Evolutionary conservation across 1,140 invertebrate species (phyloP).

Genomic region (Sarcophaga peregrina): DNA sequence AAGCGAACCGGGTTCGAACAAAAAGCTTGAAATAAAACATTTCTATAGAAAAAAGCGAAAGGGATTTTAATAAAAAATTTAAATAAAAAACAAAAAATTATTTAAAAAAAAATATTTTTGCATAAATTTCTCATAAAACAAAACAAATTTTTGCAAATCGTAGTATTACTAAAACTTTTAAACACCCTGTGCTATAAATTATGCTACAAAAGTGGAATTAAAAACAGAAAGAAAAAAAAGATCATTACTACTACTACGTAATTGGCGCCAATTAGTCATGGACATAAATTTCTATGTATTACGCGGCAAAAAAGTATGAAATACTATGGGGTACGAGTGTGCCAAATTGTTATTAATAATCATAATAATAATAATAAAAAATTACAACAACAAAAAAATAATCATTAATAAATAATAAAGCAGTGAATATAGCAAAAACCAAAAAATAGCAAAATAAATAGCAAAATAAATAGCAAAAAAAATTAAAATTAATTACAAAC

Average conservation of each 20-base stretch:
- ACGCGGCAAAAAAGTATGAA: not conserved
- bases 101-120: not conserved
- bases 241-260: not conserved
- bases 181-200: not conserved
- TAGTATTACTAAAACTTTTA: not conserved
- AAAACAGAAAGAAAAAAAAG: not conserved
- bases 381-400: too few species aligned
- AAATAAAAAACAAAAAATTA: too few species aligned
- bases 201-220: too few species aligned
- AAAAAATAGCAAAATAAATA: not conserved
- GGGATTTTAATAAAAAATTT: not conserved
- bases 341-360: slow-evolving; percentile 7
- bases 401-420: too few species aligned
- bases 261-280: slow-evolving; percentile 18
- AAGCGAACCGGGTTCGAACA: too few species aligned
- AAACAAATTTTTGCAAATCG: not conserved
- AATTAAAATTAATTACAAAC: slow-evolving; percentile 1
- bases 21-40: too few species aligned
- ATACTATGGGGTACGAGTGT: not conserved
- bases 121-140: slow-evolving; percentile 21
- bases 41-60: not conserved
- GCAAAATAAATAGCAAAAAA: too few species aligned
- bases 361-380: not conserved
- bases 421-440: too few species aligned
- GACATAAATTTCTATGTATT: slow-evolving; percentile 19